A percentile compares a stretch with the other conserved stretches of the same genome.
Conservation (phyloP, 2,113 vertebrate species). For the Salvelinus namaycush region DNA sequence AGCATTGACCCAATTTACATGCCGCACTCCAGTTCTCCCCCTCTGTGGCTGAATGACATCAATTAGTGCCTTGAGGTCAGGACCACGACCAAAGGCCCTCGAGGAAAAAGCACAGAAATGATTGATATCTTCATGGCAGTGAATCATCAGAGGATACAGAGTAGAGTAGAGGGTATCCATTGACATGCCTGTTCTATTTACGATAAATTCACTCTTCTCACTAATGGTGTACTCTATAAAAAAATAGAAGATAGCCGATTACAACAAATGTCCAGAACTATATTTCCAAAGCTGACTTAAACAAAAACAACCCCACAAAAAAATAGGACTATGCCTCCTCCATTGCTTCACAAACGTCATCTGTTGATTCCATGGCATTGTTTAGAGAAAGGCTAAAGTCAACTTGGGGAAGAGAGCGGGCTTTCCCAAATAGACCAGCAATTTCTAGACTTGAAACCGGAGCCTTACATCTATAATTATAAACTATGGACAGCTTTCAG, state of each 20-base stretch:
- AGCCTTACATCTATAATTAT: neutral
- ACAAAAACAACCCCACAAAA: too few relatives aligned
- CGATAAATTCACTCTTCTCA: neutral
- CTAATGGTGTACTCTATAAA: too few relatives aligned
- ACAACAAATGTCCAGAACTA: too few relatives aligned
- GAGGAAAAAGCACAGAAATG: conserved; percentile 2
- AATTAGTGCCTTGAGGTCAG: conserved; percentile 46
- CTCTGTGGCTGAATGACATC: conserved; percentile 42
- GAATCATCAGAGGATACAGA: neutral
- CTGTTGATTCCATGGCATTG: too few relatives aligned
- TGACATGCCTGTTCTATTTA: neutral
- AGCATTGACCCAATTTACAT: conserved; percentile 53
- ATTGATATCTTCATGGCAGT: conserved; percentile 2
- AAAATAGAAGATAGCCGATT: too few relatives aligned
- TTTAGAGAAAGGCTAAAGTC: neutral
- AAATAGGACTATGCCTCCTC: too few relatives aligned
- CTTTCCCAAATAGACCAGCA: neutral
- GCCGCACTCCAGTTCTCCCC: conserved; percentile 47
- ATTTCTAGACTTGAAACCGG: neutral
- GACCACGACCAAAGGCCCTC: neutral
- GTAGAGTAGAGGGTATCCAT: neutral
- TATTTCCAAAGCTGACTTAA: too few relatives aligned
- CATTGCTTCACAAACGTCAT: too few relatives aligned
- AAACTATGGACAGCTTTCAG: neutral
- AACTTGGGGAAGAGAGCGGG: neutral